Conservation (phyloP, 2,797 vertebrate species). For the Xiphophorus birchmanni region DNA sequence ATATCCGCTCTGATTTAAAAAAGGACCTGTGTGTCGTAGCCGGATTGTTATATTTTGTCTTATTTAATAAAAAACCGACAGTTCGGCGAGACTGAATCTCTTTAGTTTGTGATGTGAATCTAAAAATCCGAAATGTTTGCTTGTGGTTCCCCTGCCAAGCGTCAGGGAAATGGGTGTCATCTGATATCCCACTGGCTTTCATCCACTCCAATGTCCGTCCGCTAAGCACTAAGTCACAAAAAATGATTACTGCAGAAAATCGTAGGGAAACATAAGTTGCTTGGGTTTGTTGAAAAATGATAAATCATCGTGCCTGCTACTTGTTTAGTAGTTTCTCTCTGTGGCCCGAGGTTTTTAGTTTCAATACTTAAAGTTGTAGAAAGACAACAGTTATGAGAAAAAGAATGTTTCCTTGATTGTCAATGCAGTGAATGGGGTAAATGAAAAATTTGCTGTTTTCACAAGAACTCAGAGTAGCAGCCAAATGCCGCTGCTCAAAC, state of each 20-base stretch:
- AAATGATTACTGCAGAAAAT: background rate
- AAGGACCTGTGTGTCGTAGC: conserved; percentile 38
- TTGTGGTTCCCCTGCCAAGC: background rate
- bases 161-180: background rate
- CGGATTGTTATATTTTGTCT: conserved; percentile 11
- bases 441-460: background rate
- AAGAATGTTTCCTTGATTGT: background rate
- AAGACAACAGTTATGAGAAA: background rate
- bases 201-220: background rate
- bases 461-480: background rate
- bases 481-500: no score
- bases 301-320: background rate
- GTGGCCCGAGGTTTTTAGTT: background rate
- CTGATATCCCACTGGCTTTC: background rate
- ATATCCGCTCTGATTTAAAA: conserved; percentile 48
- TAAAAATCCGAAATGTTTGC: background rate
- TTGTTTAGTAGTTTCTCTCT: background rate
- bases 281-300: background rate
- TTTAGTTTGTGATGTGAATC: conserved; percentile 9
- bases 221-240: background rate
- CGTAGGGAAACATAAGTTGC: background rate
- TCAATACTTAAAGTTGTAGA: background rate
- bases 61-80: background rate
- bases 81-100: background rate
- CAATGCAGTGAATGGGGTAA: background rate